Conservation (phyloP, 1,140 invertebrate species). For the Zophobas atratus region DNA sequence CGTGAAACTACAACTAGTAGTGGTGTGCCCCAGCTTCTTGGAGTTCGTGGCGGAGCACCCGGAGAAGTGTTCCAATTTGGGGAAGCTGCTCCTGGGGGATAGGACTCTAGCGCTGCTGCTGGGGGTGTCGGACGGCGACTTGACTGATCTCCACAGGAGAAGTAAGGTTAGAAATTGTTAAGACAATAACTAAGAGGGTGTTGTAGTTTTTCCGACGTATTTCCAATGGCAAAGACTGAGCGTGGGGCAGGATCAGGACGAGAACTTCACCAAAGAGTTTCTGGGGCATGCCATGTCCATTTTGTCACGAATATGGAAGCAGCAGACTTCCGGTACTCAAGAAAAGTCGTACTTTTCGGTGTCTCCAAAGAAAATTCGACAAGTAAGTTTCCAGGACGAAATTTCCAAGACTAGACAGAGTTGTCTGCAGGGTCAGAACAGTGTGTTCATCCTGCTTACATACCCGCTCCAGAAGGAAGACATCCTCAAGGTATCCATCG, state of each 20-base stretch:
- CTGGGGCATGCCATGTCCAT: slow-evolving; percentile 83
- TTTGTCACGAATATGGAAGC: slow-evolving; percentile 76
- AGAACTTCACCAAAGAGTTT: slow-evolving; percentile 85
- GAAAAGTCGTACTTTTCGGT: slow-evolving; percentile 82
- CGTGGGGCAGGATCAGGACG: slow-evolving; percentile 83
- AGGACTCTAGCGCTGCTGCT: slow-evolving; percentile 85
- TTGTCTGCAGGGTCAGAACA: slow-evolving; percentile 80
- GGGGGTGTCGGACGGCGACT: slow-evolving; percentile 77
- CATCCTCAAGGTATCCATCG: slow-evolving; percentile 80
- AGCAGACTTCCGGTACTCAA: slow-evolving; percentile 70
- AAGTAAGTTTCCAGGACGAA: slow-evolving; percentile 69
- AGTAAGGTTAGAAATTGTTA: slow-evolving; percentile 61
- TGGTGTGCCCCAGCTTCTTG: slow-evolving; percentile 82
- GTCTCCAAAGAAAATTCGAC: slow-evolving; percentile 85
- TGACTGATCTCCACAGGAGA: slow-evolving; percentile 75
- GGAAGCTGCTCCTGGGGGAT: slow-evolving; percentile 77
- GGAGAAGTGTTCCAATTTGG: slow-evolving; percentile 71
- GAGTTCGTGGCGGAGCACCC: slow-evolving; percentile 73
- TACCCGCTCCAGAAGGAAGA: slow-evolving; percentile 83
- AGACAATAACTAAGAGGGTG: not conserved
- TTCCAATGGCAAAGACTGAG: slow-evolving; percentile 83
- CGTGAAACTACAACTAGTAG: slow-evolving; percentile 83
- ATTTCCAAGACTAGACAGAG: too few species aligned
- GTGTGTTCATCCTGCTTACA: slow-evolving; percentile 84
- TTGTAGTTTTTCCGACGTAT: slow-evolving; percentile 78